These are phyloP conservation scores for Alligator mississippiensis DNA, from an alignment of 2,113 vertebrate species.

Conservation along the genomic window DNA sequence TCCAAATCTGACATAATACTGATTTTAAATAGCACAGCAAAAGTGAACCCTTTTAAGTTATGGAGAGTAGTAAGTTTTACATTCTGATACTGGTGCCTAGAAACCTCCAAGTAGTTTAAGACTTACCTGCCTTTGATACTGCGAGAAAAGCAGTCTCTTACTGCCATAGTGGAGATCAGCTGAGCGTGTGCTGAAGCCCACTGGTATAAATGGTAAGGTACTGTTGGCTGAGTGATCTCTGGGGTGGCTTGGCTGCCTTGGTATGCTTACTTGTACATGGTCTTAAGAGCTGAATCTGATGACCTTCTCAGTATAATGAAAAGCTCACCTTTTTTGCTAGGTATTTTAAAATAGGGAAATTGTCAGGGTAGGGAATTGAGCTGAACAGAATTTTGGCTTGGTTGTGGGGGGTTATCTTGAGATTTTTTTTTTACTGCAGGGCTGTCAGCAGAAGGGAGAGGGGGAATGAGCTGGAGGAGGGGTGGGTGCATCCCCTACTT, in stretches of 20 bases:
- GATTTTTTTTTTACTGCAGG: neutral
- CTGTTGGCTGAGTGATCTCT: neutral
- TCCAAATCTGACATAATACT: constrained; percentile 42
- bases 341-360: neutral
- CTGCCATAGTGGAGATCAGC: neutral
- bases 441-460: neutral
- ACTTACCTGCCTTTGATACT: neutral
- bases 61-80: constrained; percentile 66
- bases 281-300: neutral
- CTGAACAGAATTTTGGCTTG: neutral
- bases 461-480: neutral
- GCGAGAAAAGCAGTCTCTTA: neutral
- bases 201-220: neutral
- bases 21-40: constrained; percentile 61
- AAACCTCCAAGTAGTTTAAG: neutral
- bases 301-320: neutral
- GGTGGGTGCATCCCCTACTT: neutral
- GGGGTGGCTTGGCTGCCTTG: neutral
- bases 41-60: constrained; percentile 70
- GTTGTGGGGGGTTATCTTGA: neutral
- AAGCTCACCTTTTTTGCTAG: neutral
- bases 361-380: neutral
- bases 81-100: constrained; percentile 49
- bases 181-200: neutral
- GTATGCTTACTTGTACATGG: rapidly evolving